phyloP scores from a whole-genome alignment of 2,888 invertebrate genomes.

The Spodoptera exigua region DNA sequence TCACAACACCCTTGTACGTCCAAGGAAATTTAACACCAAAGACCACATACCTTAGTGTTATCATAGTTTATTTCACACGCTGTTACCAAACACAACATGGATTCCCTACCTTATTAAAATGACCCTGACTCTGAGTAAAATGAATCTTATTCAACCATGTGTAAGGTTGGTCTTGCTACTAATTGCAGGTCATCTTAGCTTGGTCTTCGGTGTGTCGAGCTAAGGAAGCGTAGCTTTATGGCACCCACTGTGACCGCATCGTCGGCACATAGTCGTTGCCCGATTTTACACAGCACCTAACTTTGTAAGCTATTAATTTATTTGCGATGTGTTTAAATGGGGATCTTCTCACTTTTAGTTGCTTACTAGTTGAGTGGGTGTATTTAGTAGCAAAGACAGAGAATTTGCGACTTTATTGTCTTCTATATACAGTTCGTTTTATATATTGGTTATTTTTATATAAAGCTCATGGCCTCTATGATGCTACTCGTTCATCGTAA shows the following conservation, averaged over 20 bases:
- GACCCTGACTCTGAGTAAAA: constrained; percentile 56
- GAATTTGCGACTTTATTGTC: not conserved
- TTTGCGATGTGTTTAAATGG: constrained; percentile 42
- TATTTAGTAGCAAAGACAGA: not conserved
- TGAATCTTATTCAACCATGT: constrained; percentile 2
- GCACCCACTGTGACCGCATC: constrained; percentile 76
- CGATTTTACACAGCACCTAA: constrained; percentile 70
- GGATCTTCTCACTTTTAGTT: constrained; percentile 12
- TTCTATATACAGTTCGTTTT: not conserved
- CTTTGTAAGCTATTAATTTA: constrained; percentile 56
- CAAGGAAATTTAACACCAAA: constrained; percentile 74
- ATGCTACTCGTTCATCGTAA: too few relatives aligned
- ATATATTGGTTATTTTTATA: too few relatives aligned
- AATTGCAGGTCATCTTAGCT: constrained; percentile 62
- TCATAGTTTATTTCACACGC: constrained; percentile 83
- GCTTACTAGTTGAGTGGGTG: not conserved
- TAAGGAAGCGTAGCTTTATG: constrained; percentile 84
- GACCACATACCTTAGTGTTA: constrained; percentile 78
- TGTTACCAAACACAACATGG: constrained; percentile 78
- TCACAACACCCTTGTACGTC: constrained; percentile 44
- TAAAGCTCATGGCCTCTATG: too few relatives aligned
- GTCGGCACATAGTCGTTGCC: constrained; percentile 69
- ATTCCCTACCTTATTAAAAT: constrained; percentile 57
- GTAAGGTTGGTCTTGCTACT: constrained; percentile 43
- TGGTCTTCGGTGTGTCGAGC: constrained; percentile 71